Percentiles rank a stretch among this genome's conserved stretches.
phyloP scores from a whole-genome alignment of 2,797 vertebrate species.

The Acomys russatus region DNA sequence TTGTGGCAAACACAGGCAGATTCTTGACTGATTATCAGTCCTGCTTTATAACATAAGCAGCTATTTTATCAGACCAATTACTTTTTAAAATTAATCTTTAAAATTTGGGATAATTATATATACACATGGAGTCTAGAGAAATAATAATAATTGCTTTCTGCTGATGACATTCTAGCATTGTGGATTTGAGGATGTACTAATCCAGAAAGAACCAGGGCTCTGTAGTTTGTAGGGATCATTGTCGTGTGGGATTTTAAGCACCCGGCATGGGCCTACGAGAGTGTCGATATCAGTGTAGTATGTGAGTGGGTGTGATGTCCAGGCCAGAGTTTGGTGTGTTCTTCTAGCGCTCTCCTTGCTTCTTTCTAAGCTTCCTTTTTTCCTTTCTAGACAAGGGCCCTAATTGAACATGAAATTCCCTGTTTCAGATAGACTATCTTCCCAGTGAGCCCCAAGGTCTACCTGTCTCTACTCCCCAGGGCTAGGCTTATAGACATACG shows the following conservation, averaged over 20 bases:
- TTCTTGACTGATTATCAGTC: conserved; percentile 32
- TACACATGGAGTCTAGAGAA: neutral
- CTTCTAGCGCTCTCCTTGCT: neutral
- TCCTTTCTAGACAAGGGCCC: neutral
- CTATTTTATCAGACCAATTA: conserved; percentile 59
- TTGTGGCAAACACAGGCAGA: neutral
- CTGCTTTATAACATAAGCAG: conserved; percentile 28
- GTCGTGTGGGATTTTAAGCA: neutral
- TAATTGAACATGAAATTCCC: neutral
- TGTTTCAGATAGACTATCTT: neutral
- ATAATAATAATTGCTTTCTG: conserved; percentile 41
- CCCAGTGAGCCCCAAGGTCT: too few relatives aligned
- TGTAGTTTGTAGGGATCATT: neutral
- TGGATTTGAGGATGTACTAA: neutral
- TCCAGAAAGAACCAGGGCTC: neutral
- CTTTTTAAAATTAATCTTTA: conserved; percentile 62
- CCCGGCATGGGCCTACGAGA: neutral
- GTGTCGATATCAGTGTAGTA: neutral
- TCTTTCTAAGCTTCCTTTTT: neutral
- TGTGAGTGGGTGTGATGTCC: neutral
- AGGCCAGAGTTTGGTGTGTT: neutral
- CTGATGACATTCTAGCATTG: neutral
- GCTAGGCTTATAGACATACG: neutral
- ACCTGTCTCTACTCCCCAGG: neutral
- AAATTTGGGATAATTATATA: conserved; percentile 55